These are phyloP conservation scores for Enteromius paludinosus DNA, from an alignment of 2,797 vertebrate species.

Conservation along the genomic window DNA sequence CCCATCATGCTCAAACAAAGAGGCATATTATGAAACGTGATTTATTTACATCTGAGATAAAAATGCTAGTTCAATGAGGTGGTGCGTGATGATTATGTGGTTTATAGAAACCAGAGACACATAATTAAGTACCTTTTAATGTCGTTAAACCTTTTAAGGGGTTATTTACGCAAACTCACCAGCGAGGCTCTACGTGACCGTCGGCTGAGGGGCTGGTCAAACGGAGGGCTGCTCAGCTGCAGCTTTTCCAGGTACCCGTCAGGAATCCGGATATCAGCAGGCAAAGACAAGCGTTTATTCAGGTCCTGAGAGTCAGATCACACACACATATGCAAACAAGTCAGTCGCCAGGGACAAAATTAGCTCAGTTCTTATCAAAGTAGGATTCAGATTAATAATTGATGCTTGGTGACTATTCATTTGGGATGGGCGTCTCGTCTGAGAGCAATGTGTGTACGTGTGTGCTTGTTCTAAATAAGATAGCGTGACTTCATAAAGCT, in stretches of 20 bases:
- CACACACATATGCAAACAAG: slow-evolving; percentile 21
- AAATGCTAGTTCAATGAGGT: neutral
- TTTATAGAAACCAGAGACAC: neutral
- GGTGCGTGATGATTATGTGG: neutral
- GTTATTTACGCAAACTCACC: slow-evolving; percentile 71
- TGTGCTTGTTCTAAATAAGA: slow-evolving; percentile 3
- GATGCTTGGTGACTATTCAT: slow-evolving; percentile 16
- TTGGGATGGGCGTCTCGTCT: neutral
- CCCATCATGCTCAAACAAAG: slow-evolving; percentile 20
- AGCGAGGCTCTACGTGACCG: slow-evolving; percentile 86
- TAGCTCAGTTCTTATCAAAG: slow-evolving; percentile 11
- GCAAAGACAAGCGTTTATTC: slow-evolving; percentile 93
- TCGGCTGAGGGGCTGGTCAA: slow-evolving; percentile 93
- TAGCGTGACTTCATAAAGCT: slow-evolving; percentile 58
- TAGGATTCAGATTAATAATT: slow-evolving; percentile 14
- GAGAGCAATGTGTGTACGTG: neutral
- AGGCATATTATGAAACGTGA: neutral
- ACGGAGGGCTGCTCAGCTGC: slow-evolving; percentile 92
- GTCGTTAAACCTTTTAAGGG: neutral
- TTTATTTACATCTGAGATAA: neutral
- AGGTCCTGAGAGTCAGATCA: slow-evolving; percentile 50
- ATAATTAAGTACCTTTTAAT: neutral
- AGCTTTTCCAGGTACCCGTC: slow-evolving; percentile 96
- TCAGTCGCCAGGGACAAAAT: slow-evolving; percentile 16
- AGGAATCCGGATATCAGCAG: slow-evolving; percentile 97